Base-by-base conservation (phyloP, 1,140 invertebrate species). In the Bombus cullumanus region DNA sequence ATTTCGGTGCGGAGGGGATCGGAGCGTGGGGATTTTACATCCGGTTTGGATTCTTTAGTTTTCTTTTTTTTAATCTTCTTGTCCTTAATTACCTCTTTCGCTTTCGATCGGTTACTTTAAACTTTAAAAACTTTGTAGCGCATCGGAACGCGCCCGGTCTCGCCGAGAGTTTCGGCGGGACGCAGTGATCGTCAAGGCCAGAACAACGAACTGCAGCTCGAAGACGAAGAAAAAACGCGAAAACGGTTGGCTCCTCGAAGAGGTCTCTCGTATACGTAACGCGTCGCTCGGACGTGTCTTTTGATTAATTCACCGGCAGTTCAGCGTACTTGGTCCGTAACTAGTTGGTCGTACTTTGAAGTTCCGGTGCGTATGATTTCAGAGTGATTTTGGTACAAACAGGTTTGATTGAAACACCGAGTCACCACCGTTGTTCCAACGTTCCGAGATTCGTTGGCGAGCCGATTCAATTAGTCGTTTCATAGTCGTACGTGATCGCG, bases 251-350 rank as follows among this genome's bases (percentile, higher is more conserved):
- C 78, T 57, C 13, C 57, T 47, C 81, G 71, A 62, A 74, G 25
- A 64, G 39, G 57, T 80, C 39, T 81, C 86, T 81, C 74, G 80
- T 81, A 64, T 83, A 85, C 62, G n/a, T 86, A 76, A 78, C 82
- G 68, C 76, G 69, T 25, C 83, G 75, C 71, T 39, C 43, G 81
- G 72, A 68, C 71, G 66, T 57, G 81, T 72, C 59, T 89, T 89
- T 89, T 89, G 88, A 85, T 90, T 88, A 79, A 90, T 86, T 83
- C 85, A 90, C 89, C 89, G 89, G 86, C 71, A 76, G 81, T 88
- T 90, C 89, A 90, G 89, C 89, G 89, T 90, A 90, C 89, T 90
- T 90, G 89, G 89, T 90, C 89, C 89, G 86, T 88, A 88, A 83
- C 76, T 90, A 90, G 80, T 90, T 90, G 89, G 89, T 90, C 89